Conservation (phyloP, 2,113 vertebrate genomes). For the Globicephala melas region DNA sequence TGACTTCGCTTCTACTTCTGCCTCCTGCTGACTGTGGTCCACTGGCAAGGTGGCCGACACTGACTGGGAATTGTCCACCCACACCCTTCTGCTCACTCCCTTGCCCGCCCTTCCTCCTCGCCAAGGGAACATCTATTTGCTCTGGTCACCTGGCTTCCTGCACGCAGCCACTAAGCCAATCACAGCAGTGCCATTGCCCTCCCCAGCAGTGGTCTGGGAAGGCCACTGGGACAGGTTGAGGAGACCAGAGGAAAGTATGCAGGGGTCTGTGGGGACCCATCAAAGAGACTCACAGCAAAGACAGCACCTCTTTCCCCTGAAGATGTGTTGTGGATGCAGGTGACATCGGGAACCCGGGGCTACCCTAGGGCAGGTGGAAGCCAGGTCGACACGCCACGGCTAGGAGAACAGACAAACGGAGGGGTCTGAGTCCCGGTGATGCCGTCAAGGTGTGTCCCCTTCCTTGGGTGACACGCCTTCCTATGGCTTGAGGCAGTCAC, state of each 20-base stretch:
- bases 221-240: rapidly evolving
- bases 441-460: rapidly evolving
- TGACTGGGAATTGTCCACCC: neutral
- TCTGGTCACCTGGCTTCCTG: neutral
- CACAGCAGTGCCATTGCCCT: rapidly evolving
- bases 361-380: rapidly evolving
- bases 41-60: rapidly evolving
- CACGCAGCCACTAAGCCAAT: rapidly evolving
- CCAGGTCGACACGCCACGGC: rapidly evolving
- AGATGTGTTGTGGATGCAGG: rapidly evolving
- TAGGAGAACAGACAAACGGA: neutral
- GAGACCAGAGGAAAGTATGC: rapidly evolving
- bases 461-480: rapidly evolving
- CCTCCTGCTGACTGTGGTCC: neutral
- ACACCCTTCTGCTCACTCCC: neutral
- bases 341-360: rapidly evolving
- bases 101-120: neutral
- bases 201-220: rapidly evolving
- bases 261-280: neutral
- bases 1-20: neutral
- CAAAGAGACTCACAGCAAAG: rapidly evolving
- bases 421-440: neutral
- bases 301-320: rapidly evolving
- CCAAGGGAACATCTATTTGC: neutral
- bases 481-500: rapidly evolving